A percentile compares a stretch with the other conserved stretches of the same genome.
These are phyloP conservation scores for Hippocampus kuda DNA, from an alignment of 2,797 vertebrate species.

Conservation along the genomic window DNA sequence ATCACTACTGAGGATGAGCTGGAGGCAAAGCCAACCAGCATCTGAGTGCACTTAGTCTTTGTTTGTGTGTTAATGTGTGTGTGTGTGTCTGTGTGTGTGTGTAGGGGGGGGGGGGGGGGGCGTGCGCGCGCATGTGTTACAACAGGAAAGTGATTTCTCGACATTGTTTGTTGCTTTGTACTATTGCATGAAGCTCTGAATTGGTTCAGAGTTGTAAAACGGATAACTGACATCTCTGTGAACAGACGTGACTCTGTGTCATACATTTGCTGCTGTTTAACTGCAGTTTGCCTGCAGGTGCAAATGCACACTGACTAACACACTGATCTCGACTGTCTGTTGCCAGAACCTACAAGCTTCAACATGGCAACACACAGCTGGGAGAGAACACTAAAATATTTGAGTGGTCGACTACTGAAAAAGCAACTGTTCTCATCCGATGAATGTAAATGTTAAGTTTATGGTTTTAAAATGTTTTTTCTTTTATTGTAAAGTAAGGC, in stretches of 20 bases:
- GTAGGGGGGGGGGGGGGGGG: background rate
- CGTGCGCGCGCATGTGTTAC: constrained; percentile 7
- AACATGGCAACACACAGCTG: constrained; percentile 13
- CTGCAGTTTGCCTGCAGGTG: constrained; percentile 22
- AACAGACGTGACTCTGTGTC: constrained; percentile 21
- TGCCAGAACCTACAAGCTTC: constrained; percentile 20
- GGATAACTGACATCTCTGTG: constrained; percentile 30
- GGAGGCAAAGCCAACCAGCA: constrained; percentile 22
- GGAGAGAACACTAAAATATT: constrained; percentile 27
- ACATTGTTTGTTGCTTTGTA: constrained; percentile 5
- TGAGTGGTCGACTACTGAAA: constrained; percentile 57
- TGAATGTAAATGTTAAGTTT: constrained; percentile 41
- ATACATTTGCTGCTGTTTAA: constrained; percentile 50
- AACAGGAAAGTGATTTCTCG: background rate
- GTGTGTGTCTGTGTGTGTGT: too few relatives aligned
- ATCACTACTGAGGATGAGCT: constrained; percentile 43
- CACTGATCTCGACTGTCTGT: constrained; percentile 31
- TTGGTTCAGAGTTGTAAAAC: constrained; percentile 26
- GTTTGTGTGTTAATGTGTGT: background rate
- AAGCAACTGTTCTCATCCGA: constrained; percentile 11
- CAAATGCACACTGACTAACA: constrained; percentile 13
- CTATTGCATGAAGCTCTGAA: constrained; percentile 17
- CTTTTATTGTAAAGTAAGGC: constrained; percentile 53
- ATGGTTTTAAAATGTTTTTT: constrained; percentile 27
- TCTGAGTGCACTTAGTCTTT: constrained; percentile 41